Conservation (phyloP, 2,888 invertebrate species). For the Geotrupes spiniger region DNA sequence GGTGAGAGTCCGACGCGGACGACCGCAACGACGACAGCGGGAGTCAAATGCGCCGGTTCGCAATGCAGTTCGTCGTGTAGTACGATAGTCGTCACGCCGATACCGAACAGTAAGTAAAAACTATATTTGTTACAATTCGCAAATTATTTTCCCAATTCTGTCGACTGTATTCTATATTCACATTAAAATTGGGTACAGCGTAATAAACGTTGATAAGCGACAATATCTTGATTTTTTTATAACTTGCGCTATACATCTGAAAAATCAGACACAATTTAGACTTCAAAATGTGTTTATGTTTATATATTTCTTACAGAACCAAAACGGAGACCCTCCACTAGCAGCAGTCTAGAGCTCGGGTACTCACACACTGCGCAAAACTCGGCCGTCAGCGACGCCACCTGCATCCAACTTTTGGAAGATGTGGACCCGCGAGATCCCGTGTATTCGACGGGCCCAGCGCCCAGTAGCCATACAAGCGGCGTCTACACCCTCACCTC, state of each 20-base stretch:
- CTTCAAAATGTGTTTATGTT: too few relatives aligned
- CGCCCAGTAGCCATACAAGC: slow-evolving; percentile 78
- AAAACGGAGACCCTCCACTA: slow-evolving; percentile 68
- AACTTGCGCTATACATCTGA: too few relatives aligned
- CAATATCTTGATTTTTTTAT: too few relatives aligned
- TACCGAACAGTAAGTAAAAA: slow-evolving; percentile 46
- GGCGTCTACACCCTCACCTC: slow-evolving; percentile 81
- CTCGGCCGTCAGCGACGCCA: slow-evolving; percentile 73
- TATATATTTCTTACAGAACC: slow-evolving; percentile 38
- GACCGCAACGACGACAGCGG: slow-evolving; percentile 36
- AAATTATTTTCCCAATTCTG: not conserved
- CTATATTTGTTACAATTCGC: slow-evolving; percentile 8
- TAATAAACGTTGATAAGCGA: too few relatives aligned
- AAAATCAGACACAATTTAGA: too few relatives aligned
- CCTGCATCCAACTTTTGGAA: slow-evolving; percentile 57
- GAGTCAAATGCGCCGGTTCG: slow-evolving; percentile 68
- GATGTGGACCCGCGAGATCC: slow-evolving; percentile 54
- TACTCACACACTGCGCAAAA: slow-evolving; percentile 87
- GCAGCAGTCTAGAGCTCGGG: slow-evolving; percentile 78
- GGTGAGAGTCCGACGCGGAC: slow-evolving; percentile 57
- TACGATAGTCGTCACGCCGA: slow-evolving; percentile 73
- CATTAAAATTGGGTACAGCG: too few relatives aligned
- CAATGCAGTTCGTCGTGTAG: slow-evolving; percentile 86
- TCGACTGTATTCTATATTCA: not conserved
- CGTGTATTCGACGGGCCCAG: slow-evolving; percentile 59